These are phyloP conservation scores for Malurus leucopterus DNA, from an alignment of 2,797 vertebrate genomes.

Conservation along the genomic window DNA sequence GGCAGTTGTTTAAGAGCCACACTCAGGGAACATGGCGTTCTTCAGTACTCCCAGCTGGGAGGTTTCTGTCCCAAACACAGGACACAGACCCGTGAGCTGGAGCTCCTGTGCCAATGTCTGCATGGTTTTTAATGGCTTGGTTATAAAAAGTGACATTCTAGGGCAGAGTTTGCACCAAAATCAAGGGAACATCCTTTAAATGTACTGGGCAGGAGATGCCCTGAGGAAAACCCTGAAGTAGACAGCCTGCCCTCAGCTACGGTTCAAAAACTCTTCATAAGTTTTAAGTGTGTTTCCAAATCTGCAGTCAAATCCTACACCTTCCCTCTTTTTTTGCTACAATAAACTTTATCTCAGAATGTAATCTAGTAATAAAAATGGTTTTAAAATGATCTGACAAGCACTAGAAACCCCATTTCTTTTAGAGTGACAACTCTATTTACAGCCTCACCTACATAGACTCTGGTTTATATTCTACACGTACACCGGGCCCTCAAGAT, in stretches of 20 bases:
- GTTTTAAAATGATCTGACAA: slow-evolving; percentile 59
- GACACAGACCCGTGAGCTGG: rapidly evolving
- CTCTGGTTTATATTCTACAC: not conserved
- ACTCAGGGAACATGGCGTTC: rapidly evolving
- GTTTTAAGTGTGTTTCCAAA: slow-evolving; percentile 27
- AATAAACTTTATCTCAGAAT: slow-evolving; percentile 55
- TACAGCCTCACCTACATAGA: not conserved
- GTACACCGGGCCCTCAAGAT: not conserved
- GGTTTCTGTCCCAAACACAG: not conserved
- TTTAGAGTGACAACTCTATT: slow-evolving; percentile 51
- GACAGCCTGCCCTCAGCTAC: not conserved
- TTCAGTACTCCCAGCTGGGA: not conserved
- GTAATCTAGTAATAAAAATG: slow-evolving; percentile 62
- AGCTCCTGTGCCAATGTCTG: not conserved
- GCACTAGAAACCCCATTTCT: slow-evolving; percentile 34
- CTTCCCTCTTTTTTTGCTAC: slow-evolving; percentile 29
- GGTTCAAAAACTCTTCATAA: not conserved
- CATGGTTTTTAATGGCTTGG: not conserved
- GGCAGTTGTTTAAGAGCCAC: not conserved
- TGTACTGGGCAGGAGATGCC: not conserved
- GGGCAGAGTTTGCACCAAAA: not conserved
- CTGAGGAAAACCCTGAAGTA: not conserved
- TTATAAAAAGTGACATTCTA: not conserved
- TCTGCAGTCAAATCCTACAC: slow-evolving; percentile 36
- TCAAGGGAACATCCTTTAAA: not conserved